phyloP scores from a whole-genome alignment of 2,888 invertebrate genomes.

The Elgonia sp. region DNA sequence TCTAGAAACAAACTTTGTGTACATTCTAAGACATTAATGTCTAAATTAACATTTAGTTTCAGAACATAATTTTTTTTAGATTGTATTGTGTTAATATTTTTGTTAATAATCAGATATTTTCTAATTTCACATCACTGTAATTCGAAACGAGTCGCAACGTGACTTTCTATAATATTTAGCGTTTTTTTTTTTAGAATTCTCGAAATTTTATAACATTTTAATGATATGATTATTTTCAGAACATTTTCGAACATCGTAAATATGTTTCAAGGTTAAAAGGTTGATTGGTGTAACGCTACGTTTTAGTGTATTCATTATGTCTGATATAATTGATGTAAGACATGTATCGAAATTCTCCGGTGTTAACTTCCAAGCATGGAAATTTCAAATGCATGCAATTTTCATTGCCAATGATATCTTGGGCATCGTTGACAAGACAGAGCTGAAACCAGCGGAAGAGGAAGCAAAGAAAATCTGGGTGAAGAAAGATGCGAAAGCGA shows the following conservation, averaged over 20 bases:
- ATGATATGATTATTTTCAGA: neutral
- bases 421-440: conserved; percentile 37
- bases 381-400: conserved; percentile 55
- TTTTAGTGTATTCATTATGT: conserved; percentile 8
- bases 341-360: conserved; percentile 55
- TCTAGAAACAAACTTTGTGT: neutral
- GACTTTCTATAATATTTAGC: neutral
- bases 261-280: neutral
- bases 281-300: neutral
- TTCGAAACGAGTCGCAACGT: neutral
- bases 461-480: conserved; percentile 30
- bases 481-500: conserved; percentile 60
- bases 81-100: neutral
- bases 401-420: conserved; percentile 63
- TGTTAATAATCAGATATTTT: neutral
- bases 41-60: neutral
- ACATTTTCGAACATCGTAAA: conserved; percentile 14
- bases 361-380: conserved; percentile 65
- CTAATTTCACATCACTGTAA: neutral
- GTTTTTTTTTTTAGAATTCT: neutral
- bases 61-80: neutral
- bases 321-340: conserved; percentile 13
- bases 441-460: neutral
- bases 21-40: neutral
- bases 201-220: neutral